Conservation (phyloP, 2,888 invertebrate genomes). For the Chloroclysta siterata region DNA sequence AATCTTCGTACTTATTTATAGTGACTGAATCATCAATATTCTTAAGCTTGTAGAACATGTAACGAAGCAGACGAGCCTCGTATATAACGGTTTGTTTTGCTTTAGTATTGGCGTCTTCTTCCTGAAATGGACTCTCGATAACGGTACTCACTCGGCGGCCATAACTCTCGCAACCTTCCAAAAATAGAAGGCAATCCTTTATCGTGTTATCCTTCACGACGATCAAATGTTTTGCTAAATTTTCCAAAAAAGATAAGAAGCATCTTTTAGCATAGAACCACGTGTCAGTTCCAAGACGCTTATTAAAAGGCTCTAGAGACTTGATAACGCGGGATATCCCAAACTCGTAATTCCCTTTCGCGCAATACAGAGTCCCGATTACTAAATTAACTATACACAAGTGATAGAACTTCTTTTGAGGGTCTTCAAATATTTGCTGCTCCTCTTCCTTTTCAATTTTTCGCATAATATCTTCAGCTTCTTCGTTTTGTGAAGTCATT, state of each 20-base stretch:
- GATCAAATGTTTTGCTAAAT: slow-evolving; percentile 95
- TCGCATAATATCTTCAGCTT: slow-evolving; percentile 99
- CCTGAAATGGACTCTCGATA: slow-evolving; percentile 92
- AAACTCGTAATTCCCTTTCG: slow-evolving; percentile 99
- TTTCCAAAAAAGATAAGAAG: slow-evolving; percentile 96
- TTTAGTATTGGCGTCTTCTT: slow-evolving; percentile 87
- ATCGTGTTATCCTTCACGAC: slow-evolving; percentile 94
- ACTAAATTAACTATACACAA: slow-evolving; percentile 99
- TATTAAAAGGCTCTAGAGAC: slow-evolving; percentile 96
- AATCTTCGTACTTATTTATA: slow-evolving; percentile 82
- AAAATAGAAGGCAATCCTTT: slow-evolving; percentile 94
- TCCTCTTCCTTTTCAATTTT: slow-evolving; percentile 99
- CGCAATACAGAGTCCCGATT: slow-evolving; percentile 98
- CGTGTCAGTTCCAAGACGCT: slow-evolving; percentile 98
- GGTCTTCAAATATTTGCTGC: slow-evolving; percentile 94
- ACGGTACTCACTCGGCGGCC: slow-evolving; percentile 93
- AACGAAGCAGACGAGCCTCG: slow-evolving; percentile 93
- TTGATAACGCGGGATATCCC: slow-evolving; percentile 99
- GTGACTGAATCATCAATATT: slow-evolving; percentile 82
- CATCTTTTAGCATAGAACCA: slow-evolving; percentile 99
- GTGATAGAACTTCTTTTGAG: slow-evolving; percentile 97
- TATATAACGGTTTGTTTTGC: slow-evolving; percentile 96
- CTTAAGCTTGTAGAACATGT: slow-evolving; percentile 89
- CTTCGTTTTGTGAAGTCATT: slow-evolving; percentile 99
- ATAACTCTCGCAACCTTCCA: slow-evolving; percentile 95